A percentile compares a stretch with the other conserved stretches of the same genome.
Evolutionary conservation across 2,113 vertebrate species (phyloP).

Genomic region (Pelobates fuscus): DNA sequence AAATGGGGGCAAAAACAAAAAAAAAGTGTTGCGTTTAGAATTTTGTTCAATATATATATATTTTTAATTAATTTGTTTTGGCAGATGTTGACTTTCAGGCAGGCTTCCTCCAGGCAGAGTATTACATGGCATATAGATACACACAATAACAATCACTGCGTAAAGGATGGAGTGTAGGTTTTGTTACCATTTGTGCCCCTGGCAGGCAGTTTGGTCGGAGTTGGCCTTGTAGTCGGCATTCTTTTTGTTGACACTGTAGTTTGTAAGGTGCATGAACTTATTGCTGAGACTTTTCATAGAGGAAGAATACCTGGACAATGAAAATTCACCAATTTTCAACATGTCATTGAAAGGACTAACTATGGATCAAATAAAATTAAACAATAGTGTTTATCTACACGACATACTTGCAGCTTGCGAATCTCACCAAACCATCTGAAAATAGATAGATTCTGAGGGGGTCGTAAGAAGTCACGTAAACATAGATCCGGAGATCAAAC

Average conservation of each 20-base stretch:
- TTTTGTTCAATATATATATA: no score
- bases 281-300: slow-evolving; percentile 93
- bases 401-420: slow-evolving; percentile 97
- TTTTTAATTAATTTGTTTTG: no score
- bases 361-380: no score
- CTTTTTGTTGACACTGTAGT: slow-evolving; percentile 98
- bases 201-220: slow-evolving; percentile 85
- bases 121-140: no score
- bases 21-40: no score
- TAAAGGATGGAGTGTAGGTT: no score
- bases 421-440: slow-evolving; percentile 92
- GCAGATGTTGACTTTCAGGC: no score
- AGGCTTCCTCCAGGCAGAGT: no score
- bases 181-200: slow-evolving; percentile 98
- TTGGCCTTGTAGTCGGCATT: slow-evolving; percentile 90
- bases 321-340: background rate
- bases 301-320: slow-evolving; percentile 82
- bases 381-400: background rate
- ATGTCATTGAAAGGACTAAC: no score
- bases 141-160: no score
- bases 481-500: slow-evolving; percentile 95
- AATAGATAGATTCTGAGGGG: slow-evolving; percentile 94
- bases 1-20: no score
- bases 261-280: slow-evolving; percentile 97
- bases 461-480: slow-evolving; percentile 92